These are phyloP conservation scores for Drosophila subquinaria DNA, from an alignment of 2,888 invertebrate genomes.

Conservation along the genomic window DNA sequence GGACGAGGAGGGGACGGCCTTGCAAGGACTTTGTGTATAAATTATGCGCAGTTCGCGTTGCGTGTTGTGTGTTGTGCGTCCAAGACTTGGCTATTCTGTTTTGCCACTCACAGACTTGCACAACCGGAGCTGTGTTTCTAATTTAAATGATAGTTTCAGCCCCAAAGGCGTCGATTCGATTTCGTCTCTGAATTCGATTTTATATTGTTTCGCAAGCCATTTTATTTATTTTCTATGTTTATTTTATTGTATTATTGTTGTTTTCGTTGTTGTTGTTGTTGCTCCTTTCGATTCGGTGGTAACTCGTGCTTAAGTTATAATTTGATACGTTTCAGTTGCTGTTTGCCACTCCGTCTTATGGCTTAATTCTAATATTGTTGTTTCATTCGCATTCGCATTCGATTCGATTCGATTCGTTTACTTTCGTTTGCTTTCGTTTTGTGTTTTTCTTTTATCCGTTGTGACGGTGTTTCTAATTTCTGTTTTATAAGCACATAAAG, in stretches of 20 bases:
- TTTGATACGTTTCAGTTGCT: constrained; percentile 72
- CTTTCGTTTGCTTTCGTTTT: constrained; percentile 59
- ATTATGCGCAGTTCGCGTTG: constrained; percentile 33
- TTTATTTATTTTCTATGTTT: constrained; percentile 24
- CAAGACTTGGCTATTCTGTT: constrained; percentile 10
- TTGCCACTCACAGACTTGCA: constrained; percentile 6
- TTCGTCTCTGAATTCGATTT: constrained; percentile 49
- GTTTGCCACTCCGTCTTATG: constrained; percentile 48
- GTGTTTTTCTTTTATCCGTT: constrained; percentile 51
- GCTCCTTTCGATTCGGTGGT: constrained; percentile 67
- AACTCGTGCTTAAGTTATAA: constrained; percentile 68
- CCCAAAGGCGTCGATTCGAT: constrained; percentile 32
- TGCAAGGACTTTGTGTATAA: constrained; percentile 32
- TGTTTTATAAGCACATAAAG: constrained; percentile 63
- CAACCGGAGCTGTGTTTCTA: constrained; percentile 48
- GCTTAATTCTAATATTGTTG: constrained; percentile 67
- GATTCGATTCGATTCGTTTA: constrained; percentile 32
- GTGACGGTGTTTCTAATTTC: constrained; percentile 56
- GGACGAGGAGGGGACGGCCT: constrained; percentile 8
- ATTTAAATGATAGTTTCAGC: constrained; percentile 69
- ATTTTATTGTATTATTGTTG: constrained; percentile 32
- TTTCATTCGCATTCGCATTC: constrained; percentile 45
- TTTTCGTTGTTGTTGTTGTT: constrained; percentile 34
- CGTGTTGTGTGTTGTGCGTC: constrained; percentile 26
- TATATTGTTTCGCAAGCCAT: constrained; percentile 16